These are phyloP conservation scores for Bambusicola thoracicus DNA, from an alignment of 2,113 vertebrate genomes.

Conservation along the genomic window DNA sequence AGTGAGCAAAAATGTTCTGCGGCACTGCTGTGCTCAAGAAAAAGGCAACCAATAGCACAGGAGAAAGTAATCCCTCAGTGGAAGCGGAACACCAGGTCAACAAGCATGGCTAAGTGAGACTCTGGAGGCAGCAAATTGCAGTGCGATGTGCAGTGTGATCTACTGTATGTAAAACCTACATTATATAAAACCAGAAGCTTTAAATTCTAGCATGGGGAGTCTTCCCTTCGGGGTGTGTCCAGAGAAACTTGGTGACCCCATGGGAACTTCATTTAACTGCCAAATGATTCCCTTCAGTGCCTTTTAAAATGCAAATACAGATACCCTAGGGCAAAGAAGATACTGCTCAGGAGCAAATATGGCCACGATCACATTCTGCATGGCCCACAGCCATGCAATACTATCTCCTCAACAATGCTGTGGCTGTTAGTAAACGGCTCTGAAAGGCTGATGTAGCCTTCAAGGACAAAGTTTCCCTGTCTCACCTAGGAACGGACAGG, in stretches of 20 bases:
- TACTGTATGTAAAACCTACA: background rate
- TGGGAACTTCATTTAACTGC: background rate
- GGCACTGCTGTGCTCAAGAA: background rate
- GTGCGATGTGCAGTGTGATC: background rate
- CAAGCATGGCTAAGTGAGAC: background rate
- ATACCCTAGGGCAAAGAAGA: background rate
- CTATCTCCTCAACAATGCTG: background rate
- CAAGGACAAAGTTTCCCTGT: background rate
- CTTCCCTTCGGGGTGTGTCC: constrained; percentile 34
- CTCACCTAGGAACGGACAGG: background rate
- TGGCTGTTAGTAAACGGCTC: background rate
- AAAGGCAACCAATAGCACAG: background rate
- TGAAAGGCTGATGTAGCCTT: background rate
- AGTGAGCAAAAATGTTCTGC: background rate
- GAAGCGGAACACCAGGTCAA: background rate
- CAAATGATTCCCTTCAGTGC: background rate
- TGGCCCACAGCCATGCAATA: background rate
- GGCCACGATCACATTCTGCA: background rate
- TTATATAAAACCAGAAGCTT: constrained; percentile 32
- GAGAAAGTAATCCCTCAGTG: background rate
- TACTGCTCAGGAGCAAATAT: background rate
- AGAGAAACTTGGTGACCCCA: background rate
- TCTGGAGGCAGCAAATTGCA: background rate
- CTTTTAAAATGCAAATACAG: constrained; percentile 46
- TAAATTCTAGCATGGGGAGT: constrained; percentile 11